Base-by-base conservation (phyloP, 2,113 vertebrate genomes). In the Naja naja region DNA sequence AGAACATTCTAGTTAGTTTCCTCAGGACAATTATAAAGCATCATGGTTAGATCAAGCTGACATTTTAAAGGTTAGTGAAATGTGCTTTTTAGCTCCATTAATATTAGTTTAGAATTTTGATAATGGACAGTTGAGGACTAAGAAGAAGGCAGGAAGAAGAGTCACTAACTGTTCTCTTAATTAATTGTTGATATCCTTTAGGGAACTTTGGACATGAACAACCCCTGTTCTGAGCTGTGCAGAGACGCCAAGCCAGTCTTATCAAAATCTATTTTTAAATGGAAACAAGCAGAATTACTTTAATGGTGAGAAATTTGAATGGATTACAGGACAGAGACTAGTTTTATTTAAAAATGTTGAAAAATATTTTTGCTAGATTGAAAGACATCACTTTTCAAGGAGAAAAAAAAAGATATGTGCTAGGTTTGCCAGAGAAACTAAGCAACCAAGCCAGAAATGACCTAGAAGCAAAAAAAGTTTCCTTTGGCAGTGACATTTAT, bases 301-400 rank as follows among this genome's bases (percentile, higher is more conserved):
- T 25, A 90, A 30, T 22, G 22, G 16, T 60, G 12, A 30, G 0
- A 45, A 81, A 49, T 30, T 91, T 49, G 5, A 39, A 18, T 91
- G 64, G 88, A 93, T 93, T 93, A 92, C 88, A 95, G 43, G 85
- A 39, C 90, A 94, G 30, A 91, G 92, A 95, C 94, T 89, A 95
- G 81, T 94, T 69, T 95, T 91, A 95, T 20, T n/a, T 92, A 94
- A 60, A 93, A 95, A 91, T 34, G 25, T 91, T 92, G 92, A 60
- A 90, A 94, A 94, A 43, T 2, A 25, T 43, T 95, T 95, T 81
- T 94, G 39, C 55, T 91, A 90, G 47, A 95, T 85, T 85, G 85
- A 92, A 89, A 85, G 22, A 91, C 64, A 89, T 91, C 54, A 93
- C n/a, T 93, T 95, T 95, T 94, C 91, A 95, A 90, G 93, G 93